Conservation (phyloP, 1,140 invertebrate genomes). For the Anastatus disparis region DNA sequence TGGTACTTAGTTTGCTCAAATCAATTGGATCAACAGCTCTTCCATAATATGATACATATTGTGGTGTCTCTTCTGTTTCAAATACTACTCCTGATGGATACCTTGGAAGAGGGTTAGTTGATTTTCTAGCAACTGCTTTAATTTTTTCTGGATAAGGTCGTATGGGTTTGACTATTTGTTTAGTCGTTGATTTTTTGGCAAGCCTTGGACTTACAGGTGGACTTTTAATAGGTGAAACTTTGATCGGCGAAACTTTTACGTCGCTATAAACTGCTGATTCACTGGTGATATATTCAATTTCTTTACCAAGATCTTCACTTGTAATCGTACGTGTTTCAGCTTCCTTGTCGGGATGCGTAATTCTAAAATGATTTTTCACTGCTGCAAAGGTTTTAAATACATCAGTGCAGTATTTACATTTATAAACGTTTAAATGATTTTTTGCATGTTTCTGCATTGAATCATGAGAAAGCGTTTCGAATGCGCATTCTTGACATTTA, state of each 20-base stretch:
- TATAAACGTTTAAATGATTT: constrained; percentile 53
- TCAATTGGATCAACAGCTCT: constrained; percentile 47
- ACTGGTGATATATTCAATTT: constrained; percentile 24
- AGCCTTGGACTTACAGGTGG: constrained; percentile 40
- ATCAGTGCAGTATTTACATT: constrained; percentile 56
- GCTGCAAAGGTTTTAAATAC: constrained; percentile 46
- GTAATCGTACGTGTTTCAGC: constrained; percentile 50
- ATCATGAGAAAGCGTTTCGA: constrained; percentile 38
- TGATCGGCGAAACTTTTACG: constrained; percentile 4
- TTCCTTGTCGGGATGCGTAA: constrained; percentile 48
- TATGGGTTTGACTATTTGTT: constrained; percentile 15
- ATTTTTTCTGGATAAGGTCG: constrained; percentile 32
- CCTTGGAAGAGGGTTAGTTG: constrained; percentile 55
- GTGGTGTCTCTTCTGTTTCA: constrained; percentile 6
- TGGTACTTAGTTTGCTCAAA: constrained; percentile 51
- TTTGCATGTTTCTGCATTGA: constrained; percentile 54
- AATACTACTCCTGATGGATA: constrained; percentile 45
- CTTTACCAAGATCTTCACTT: constrained; percentile 44
- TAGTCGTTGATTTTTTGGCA: constrained; percentile 61
- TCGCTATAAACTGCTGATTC: background rate
- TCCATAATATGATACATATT: constrained; percentile 53
- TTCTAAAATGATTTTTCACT: constrained; percentile 42
- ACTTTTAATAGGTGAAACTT: background rate
- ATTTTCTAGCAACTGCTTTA: constrained; percentile 61
- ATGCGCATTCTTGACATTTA: constrained; percentile 53